A percentile compares a stretch with the other conserved stretches of the same genome.
These are phyloP conservation scores for Macquaria ambigua DNA, from an alignment of 2,113 vertebrate genomes.

Conservation along the genomic window DNA sequence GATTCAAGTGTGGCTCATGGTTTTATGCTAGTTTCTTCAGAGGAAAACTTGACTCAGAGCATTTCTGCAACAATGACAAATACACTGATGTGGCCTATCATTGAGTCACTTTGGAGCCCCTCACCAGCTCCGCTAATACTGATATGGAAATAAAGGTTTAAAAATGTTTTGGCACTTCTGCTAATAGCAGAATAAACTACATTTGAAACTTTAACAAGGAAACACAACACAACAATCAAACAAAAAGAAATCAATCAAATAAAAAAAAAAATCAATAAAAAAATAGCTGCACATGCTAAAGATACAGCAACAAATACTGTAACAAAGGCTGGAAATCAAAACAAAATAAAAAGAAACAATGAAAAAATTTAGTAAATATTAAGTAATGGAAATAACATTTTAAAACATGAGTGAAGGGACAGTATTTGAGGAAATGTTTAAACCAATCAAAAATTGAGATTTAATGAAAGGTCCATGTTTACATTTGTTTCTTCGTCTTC, in stretches of 20 bases:
- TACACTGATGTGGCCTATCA: not conserved
- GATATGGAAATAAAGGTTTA: slow-evolving; percentile 52
- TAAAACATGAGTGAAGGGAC: slow-evolving; percentile 39
- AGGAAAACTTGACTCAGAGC: slow-evolving; percentile 7
- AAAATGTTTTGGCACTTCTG: slow-evolving; percentile 65
- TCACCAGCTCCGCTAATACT: slow-evolving; percentile 40
- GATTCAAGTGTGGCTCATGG: not conserved
- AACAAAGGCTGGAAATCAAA: slow-evolving; percentile 61
- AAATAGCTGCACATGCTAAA: slow-evolving; percentile 80
- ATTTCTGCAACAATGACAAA: not conserved
- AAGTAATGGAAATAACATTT: slow-evolving; percentile 58
- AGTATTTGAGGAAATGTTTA: slow-evolving; percentile 34
- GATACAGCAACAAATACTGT: slow-evolving; percentile 75
- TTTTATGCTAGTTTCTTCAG: not conserved
- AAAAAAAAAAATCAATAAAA: slow-evolving; percentile 44
- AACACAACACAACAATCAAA: slow-evolving; percentile 64
- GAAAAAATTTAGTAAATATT: slow-evolving; percentile 49
- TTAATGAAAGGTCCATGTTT: slow-evolving; percentile 52
- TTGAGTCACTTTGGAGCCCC: not conserved
- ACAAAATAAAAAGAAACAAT: slow-evolving; percentile 16
- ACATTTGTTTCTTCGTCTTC: slow-evolving; percentile 40
- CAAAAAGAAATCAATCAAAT: slow-evolving; percentile 45
- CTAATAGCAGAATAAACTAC: slow-evolving; percentile 24
- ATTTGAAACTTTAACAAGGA: slow-evolving; percentile 37
- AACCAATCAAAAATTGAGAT: slow-evolving; percentile 48